Conservation (phyloP, 1,140 invertebrate genomes). For the Diorhabda carinulata region DNA sequence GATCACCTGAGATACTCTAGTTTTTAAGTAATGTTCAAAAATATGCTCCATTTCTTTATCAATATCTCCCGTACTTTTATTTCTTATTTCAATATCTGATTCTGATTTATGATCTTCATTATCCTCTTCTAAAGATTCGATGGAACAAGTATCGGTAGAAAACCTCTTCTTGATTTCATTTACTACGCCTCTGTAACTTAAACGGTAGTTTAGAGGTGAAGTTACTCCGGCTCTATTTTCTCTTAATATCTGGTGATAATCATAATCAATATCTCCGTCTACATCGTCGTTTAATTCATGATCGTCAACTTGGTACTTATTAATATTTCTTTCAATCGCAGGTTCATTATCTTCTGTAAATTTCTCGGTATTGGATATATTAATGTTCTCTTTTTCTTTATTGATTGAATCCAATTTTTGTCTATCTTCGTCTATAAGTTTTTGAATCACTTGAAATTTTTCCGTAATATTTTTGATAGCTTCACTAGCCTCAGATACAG, state of each 20-base stretch:
- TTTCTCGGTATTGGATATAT: background rate
- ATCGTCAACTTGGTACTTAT: background rate
- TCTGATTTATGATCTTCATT: background rate
- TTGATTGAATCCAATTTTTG: background rate
- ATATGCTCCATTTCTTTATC: constrained; percentile 31
- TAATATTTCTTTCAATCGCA: background rate
- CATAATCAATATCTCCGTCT: background rate
- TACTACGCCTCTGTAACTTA: constrained; percentile 25
- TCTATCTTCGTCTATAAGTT: constrained; percentile 9
- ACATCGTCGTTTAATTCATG: too few species aligned
- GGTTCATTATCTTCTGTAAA: background rate
- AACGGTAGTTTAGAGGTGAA: constrained; percentile 21
- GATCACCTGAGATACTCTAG: constrained; percentile 22
- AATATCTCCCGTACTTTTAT: constrained; percentile 11
- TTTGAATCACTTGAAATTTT: constrained; percentile 9
- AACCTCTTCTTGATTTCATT: constrained; percentile 28
- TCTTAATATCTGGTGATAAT: constrained; percentile 22
- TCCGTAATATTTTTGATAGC: constrained; percentile 5
- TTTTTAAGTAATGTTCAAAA: constrained; percentile 29
- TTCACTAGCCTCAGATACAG: background rate
- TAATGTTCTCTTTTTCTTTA: background rate
- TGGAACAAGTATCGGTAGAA: background rate
- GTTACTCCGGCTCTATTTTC: constrained; percentile 31
- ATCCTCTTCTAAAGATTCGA: background rate
- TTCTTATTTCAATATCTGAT: background rate